Conservation (phyloP, 2,113 vertebrate species). For the Nycticebus coucang region DNA sequence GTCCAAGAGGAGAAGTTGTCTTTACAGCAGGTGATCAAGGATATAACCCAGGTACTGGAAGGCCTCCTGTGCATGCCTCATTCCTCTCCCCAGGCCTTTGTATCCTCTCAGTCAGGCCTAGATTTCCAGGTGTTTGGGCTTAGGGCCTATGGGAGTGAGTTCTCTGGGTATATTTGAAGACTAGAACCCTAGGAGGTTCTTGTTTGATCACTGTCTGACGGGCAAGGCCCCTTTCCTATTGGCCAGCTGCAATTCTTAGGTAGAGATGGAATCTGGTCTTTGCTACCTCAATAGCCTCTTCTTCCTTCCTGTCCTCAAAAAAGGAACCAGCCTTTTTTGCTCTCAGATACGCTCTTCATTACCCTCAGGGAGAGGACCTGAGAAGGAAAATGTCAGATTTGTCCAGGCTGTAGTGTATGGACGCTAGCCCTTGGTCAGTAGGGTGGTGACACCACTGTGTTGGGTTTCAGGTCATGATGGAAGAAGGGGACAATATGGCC, state of each 20-base stretch:
- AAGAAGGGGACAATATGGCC: slow-evolving; percentile 66
- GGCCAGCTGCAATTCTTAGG: background rate
- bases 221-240: background rate
- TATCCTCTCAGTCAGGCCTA: background rate
- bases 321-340: background rate
- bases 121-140: background rate
- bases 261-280: background rate
- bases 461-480: slow-evolving; percentile 83
- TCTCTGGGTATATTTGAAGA: background rate
- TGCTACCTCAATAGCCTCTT: background rate
- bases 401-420: background rate
- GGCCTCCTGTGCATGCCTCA: background rate
- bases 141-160: background rate
- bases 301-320: background rate
- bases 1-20: slow-evolving; percentile 82
- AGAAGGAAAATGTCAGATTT: background rate
- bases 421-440: background rate
- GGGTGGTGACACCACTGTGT: slow-evolving; percentile 61
- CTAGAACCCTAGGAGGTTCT: background rate
- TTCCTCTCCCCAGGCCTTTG: background rate
- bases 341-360: background rate
- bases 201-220: background rate
- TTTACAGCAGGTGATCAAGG: slow-evolving; percentile 83
- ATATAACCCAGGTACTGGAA: slow-evolving; percentile 81
- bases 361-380: background rate